A percentile compares a stretch with the other conserved stretches of the same genome.
Conservation (phyloP, 2,113 vertebrate genomes). For the Lepisosteus osseus region DNA sequence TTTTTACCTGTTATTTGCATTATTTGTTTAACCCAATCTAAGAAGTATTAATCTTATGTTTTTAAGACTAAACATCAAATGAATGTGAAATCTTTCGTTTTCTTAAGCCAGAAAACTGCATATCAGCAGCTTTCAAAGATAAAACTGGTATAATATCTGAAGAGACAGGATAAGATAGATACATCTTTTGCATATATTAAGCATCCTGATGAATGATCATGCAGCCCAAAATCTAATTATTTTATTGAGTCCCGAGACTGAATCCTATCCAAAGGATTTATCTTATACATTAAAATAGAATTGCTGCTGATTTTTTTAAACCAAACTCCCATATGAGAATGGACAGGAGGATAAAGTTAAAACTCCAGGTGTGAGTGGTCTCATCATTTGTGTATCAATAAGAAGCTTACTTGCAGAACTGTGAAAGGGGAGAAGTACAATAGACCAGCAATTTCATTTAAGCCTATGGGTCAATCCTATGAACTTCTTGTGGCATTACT, state of each 20-base stretch:
- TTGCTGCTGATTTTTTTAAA: conserved; percentile 48
- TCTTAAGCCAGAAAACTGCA: conserved; percentile 51
- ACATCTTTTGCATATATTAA: conserved; percentile 61
- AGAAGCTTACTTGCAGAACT: conserved; percentile 68
- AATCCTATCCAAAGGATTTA: conserved; percentile 68
- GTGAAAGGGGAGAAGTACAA: conserved; percentile 70
- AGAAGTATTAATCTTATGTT: conserved; percentile 66
- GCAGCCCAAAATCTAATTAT: conserved; percentile 71
- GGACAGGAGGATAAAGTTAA: conserved; percentile 54
- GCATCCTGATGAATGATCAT: conserved; percentile 65
- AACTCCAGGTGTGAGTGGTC: conserved; percentile 71
- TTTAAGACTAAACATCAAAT: conserved; percentile 76
- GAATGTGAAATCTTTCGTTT: conserved; percentile 66
- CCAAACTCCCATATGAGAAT: background rate
- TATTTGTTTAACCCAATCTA: conserved; percentile 41
- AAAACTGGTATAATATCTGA: conserved; percentile 54
- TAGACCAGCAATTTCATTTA: conserved; percentile 68
- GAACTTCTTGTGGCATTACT: conserved; percentile 42
- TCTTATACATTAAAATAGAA: conserved; percentile 58
- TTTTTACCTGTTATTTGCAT: conserved; percentile 59
- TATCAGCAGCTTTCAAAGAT: conserved; percentile 67
- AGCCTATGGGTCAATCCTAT: conserved; percentile 70
- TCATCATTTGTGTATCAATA: conserved; percentile 73
- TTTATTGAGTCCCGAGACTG: conserved; percentile 68
- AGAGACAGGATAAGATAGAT: conserved; percentile 55